phyloP scores from a whole-genome alignment of 2,888 invertebrate genomes.

The Lacanobia oleracea region DNA sequence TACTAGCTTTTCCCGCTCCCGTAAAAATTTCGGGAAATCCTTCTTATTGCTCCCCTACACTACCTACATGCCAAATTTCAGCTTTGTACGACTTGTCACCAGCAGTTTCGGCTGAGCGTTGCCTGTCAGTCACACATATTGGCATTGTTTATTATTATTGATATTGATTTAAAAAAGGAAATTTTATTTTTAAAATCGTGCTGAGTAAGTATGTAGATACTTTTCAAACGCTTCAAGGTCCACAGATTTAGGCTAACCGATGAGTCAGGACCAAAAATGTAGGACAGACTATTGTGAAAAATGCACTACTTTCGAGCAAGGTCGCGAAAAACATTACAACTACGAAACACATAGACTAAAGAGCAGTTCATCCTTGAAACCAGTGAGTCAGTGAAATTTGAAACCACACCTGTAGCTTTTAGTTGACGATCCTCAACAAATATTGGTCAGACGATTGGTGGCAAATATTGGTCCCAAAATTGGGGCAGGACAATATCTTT shows the following conservation, averaged over 20 bases:
- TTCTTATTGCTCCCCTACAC: no score
- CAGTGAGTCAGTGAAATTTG: slow-evolving; percentile 29
- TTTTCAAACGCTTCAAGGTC: slow-evolving; percentile 3
- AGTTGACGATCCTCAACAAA: slow-evolving; percentile 22
- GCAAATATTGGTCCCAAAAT: slow-evolving; percentile 52
- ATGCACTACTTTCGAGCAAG: background rate
- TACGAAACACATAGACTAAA: background rate
- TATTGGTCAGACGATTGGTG: slow-evolving; percentile 33
- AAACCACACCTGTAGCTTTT: slow-evolving; percentile 35
- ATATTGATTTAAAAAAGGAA: no score
- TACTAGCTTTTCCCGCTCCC: no score
- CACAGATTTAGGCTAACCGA: background rate
- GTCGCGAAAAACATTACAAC: background rate
- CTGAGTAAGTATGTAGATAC: no score
- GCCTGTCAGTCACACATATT: no score
- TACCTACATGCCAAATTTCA: no score
- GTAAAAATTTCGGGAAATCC: no score
- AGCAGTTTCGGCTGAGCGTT: no score
- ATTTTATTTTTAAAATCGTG: no score
- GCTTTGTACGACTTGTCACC: no score
- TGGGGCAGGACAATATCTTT: slow-evolving; percentile 40
- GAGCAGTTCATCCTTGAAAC: slow-evolving; percentile 22
- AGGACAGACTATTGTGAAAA: slow-evolving; percentile 20
- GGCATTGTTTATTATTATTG: no score
- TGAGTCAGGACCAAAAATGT: slow-evolving; percentile 32